These are phyloP conservation scores for Microhierax caerulescens DNA, from an alignment of 2,797 vertebrate genomes.

Conservation along the genomic window DNA sequence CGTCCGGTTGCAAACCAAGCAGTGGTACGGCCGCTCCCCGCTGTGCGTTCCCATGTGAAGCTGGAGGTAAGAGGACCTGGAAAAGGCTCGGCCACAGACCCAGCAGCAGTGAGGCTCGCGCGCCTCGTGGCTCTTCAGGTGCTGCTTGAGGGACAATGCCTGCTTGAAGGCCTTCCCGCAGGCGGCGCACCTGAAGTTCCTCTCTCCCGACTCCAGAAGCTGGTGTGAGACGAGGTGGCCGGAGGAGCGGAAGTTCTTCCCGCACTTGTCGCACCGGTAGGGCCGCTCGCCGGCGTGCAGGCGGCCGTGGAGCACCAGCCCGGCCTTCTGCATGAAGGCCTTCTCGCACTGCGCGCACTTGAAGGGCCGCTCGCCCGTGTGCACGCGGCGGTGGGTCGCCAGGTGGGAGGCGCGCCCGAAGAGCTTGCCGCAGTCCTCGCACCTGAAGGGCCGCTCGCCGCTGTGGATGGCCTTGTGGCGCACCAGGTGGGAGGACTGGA, in stretches of 20 bases:
- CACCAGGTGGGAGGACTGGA: constrained; percentile 87
- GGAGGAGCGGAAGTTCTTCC: neutral
- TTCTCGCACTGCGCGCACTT: constrained; percentile 48
- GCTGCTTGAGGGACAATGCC: neutral
- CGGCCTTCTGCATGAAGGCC: constrained; percentile 52
- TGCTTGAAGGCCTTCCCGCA: neutral
- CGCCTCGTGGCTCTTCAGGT: constrained; percentile 26
- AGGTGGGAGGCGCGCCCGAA: constrained; percentile 57
- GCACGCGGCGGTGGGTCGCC: constrained; percentile 27
- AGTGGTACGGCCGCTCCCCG: constrained; percentile 72
- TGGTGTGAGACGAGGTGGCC: constrained; percentile 74
- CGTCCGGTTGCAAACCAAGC: constrained; percentile 77
- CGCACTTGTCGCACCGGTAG: neutral
- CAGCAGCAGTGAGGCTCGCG: constrained; percentile 62
- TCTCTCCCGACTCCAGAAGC: constrained; percentile 49
- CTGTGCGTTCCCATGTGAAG: constrained; percentile 69
- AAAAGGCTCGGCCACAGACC: constrained; percentile 69
- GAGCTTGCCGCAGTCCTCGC: constrained; percentile 49
- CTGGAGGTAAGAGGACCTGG: constrained; percentile 72
- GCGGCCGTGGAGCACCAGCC: constrained; percentile 46
- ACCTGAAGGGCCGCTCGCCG: constrained; percentile 26
- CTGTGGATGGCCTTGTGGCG: constrained; percentile 75
- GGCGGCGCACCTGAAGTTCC: constrained; percentile 7
- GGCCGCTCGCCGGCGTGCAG: constrained; percentile 9
- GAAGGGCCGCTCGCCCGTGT: constrained; percentile 47